phyloP scores from a whole-genome alignment of 1,140 invertebrate species.

The Asbolus verrucosus region DNA sequence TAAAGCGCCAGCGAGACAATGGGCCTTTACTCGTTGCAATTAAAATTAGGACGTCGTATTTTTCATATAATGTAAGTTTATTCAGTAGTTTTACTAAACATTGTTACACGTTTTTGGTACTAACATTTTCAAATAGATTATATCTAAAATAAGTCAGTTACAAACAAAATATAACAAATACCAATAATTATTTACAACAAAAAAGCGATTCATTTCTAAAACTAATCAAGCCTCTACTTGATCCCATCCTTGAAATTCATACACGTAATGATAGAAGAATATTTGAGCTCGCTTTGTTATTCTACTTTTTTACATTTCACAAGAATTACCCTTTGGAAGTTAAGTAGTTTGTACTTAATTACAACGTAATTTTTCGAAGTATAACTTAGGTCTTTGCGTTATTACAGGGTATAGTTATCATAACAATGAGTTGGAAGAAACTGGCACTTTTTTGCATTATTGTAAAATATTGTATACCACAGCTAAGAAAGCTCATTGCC shows the following conservation, averaged over 20 bases:
- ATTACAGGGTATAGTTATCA: constrained; percentile 2
- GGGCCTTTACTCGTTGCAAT: too few species aligned
- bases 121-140: constrained; percentile 36
- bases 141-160: constrained; percentile 30
- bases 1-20: too few species aligned
- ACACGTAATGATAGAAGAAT: constrained; percentile 28
- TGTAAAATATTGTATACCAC: too few species aligned
- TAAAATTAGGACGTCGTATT: too few species aligned
- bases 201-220: constrained; percentile 15
- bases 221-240: constrained; percentile 26
- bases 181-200: constrained; percentile 25
- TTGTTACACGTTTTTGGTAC: constrained; percentile 28
- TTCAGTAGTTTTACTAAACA: constrained; percentile 25
- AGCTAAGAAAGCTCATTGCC: too few species aligned
- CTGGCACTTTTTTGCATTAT: too few species aligned
- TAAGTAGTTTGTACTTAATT: constrained; percentile 36
- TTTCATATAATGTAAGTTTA: constrained; percentile 31
- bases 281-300: constrained; percentile 32
- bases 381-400: constrained; percentile 17
- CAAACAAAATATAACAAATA: neutral
- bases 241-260: constrained; percentile 35
- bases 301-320: constrained; percentile 38
- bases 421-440: too few species aligned
- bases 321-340: constrained; percentile 41
- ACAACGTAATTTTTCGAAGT: constrained; percentile 17